Evolutionary conservation across 2,113 vertebrate species (phyloP).

Genomic region (Sardina pilchardus): DNA sequence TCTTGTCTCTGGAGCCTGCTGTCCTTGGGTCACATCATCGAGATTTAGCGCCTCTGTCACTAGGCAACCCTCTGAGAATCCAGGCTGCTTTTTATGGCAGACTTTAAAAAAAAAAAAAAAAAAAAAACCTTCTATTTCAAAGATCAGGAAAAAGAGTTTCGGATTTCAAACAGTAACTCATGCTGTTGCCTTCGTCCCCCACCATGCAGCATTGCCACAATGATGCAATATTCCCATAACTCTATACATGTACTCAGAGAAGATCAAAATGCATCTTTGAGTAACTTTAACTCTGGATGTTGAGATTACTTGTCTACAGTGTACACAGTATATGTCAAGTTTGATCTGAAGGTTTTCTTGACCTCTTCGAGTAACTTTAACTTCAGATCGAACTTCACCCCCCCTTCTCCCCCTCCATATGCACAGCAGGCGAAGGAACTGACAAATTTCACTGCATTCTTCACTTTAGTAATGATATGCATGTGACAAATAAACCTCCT

Average conservation of each 20-base stretch:
- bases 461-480: no score
- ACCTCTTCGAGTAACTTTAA: no score
- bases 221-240: not conserved
- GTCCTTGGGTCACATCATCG: not conserved
- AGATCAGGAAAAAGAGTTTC: constrained; percentile 10
- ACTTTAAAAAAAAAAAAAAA: no score
- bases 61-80: constrained; percentile 7
- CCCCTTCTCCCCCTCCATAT: no score
- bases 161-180: not conserved
- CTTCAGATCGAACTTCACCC: no score
- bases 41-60: not conserved
- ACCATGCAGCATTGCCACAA: not conserved
- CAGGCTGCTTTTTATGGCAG: constrained; percentile 5
- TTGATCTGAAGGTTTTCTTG: no score
- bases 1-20: not conserved
- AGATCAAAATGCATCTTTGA: not conserved
- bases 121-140: constrained; percentile 9
- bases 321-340: no score
- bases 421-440: no score
- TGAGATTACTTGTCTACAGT: not conserved
- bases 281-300: not conserved
- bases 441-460: no score
- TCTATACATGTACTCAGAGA: not conserved
- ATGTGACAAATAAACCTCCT: no score
- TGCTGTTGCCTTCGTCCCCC: not conserved